Evolutionary conservation across 2,113 vertebrate genomes (phyloP).

Genomic region (Myxocyprinus asiaticus): DNA sequence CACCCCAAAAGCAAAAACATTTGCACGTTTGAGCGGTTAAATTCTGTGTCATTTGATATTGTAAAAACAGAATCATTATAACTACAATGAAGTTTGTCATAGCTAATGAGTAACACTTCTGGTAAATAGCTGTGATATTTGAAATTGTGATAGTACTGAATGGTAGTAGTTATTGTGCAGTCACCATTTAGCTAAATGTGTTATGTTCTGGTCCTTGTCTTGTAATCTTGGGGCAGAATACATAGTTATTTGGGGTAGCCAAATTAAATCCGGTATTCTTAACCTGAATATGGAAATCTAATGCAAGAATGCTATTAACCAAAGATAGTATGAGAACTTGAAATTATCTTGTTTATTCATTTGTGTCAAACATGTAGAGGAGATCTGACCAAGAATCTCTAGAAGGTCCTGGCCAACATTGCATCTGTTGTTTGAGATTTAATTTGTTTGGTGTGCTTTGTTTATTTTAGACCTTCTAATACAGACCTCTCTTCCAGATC

Average conservation of each 20-base stretch:
- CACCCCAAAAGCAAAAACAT: too few relatives aligned
- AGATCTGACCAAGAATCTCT: background rate
- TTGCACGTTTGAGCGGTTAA: too few relatives aligned
- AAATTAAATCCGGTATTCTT: too few relatives aligned
- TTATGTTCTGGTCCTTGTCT: background rate
- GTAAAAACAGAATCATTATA: too few relatives aligned
- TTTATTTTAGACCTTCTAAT: conserved; percentile 32
- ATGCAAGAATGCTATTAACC: too few relatives aligned
- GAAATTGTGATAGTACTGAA: background rate
- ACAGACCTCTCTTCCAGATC: conserved; percentile 21
- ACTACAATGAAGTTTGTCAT: too few relatives aligned
- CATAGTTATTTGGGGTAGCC: too few relatives aligned
- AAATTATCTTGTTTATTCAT: background rate
- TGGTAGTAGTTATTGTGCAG: background rate
- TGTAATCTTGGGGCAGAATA: background rate
- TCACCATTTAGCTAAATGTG: background rate
- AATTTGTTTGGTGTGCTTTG: background rate
- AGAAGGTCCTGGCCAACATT: background rate
- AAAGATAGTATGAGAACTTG: background rate
- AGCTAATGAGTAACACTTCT: too few relatives aligned
- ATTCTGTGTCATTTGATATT: background rate
- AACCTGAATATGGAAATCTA: too few relatives aligned
- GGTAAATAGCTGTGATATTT: too few relatives aligned
- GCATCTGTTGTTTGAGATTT: too few relatives aligned
- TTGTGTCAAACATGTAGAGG: background rate